Evolutionary conservation across 1,140 invertebrate genomes (phyloP).

Genomic region (Monomorium pharaonis): DNA sequence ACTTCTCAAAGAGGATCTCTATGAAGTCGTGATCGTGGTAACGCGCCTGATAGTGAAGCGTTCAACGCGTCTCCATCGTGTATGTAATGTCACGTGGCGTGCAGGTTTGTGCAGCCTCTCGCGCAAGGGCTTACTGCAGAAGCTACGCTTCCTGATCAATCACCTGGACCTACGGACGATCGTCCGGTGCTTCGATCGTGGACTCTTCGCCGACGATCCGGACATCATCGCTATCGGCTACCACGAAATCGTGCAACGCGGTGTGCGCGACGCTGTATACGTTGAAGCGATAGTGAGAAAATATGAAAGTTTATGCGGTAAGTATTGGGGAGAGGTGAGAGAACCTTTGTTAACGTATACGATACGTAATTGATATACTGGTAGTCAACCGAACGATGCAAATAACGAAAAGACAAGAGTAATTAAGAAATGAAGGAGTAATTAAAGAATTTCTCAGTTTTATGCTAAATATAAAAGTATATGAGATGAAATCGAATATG

Average conservation of each 20-base stretch:
- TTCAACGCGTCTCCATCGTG: neutral
- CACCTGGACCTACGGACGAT: conserved; percentile 31
- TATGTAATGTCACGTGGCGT: conserved; percentile 29
- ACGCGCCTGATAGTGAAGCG: conserved; percentile 17
- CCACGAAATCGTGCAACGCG: conserved; percentile 18
- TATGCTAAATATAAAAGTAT: too few species aligned
- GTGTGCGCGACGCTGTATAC: conserved; percentile 5
- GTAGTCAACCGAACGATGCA: too few species aligned
- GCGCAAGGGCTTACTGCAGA: neutral
- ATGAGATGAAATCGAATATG: too few species aligned
- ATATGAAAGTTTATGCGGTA: neutral
- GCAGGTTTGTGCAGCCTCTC: neutral
- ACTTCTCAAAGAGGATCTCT: neutral
- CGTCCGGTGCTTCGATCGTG: conserved; percentile 10
- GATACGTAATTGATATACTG: neutral
- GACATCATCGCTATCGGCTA: conserved; percentile 19
- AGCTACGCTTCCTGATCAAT: conserved; percentile 9
- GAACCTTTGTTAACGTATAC: neutral
- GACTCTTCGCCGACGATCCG: conserved; percentile 15
- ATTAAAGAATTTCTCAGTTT: too few species aligned
- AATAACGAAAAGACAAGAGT: too few species aligned
- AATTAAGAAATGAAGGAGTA: too few species aligned
- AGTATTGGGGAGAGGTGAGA: neutral
- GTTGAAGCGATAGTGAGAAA: conserved; percentile 3
- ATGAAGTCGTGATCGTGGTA: conserved; percentile 14